Conservation (phyloP, 2,797 vertebrate species). For the Darevskia nairensis region DNA sequence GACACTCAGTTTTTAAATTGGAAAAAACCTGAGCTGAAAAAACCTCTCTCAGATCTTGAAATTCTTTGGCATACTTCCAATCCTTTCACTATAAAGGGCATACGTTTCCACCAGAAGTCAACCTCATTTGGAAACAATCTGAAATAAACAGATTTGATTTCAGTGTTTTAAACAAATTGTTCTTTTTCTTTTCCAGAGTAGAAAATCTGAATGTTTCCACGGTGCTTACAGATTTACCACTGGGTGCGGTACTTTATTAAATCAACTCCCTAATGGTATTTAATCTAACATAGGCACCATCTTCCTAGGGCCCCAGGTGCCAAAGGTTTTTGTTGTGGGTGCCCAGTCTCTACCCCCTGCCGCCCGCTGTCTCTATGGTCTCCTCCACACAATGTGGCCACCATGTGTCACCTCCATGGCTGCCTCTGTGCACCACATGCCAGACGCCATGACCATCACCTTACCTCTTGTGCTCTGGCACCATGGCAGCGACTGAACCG, state of each 20-base stretch:
- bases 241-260: slow-evolving; percentile 18
- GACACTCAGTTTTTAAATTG: slow-evolving; percentile 6
- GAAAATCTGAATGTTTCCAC: not conserved
- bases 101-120: not conserved
- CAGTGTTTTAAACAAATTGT: not conserved
- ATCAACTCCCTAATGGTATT: slow-evolving; percentile 15
- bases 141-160: slow-evolving; percentile 35
- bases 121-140: slow-evolving; percentile 31
- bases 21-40: not conserved
- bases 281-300: not conserved
- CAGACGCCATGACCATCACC: too few species aligned
- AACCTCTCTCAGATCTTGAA: not conserved
- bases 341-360: too few species aligned
- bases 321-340: too few species aligned
- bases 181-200: not conserved
- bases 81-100: slow-evolving; percentile 9
- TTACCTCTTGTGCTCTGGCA: too few species aligned
- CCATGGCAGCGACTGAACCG: too few species aligned
- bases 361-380: too few species aligned
- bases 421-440: too few species aligned
- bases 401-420: too few species aligned
- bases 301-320: too few species aligned
- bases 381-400: too few species aligned
- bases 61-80: slow-evolving; percentile 28
- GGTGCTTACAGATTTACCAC: not conserved